phyloP scores from a whole-genome alignment of 2,888 invertebrate genomes.

The Chrysotoxum bicinctum region DNA sequence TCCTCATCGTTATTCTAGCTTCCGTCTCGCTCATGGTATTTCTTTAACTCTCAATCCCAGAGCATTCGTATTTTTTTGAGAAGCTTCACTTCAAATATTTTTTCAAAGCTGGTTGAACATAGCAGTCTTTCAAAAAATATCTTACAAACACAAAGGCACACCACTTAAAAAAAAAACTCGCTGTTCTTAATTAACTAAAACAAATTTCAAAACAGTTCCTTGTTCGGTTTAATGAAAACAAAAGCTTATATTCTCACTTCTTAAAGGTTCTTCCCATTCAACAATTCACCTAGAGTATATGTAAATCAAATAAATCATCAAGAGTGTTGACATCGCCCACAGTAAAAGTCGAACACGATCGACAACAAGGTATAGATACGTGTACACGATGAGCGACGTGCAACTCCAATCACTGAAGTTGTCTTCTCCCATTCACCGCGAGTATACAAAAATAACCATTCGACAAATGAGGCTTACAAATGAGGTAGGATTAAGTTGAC shows the following conservation, averaged over 20 bases:
- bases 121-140: too few species aligned
- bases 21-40: too few species aligned
- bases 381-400: constrained; percentile 17
- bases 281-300: constrained; percentile 16
- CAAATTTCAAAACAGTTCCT: not conserved
- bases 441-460: not conserved
- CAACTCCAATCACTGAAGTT: constrained; percentile 28
- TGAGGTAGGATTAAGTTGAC: constrained; percentile 51
- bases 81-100: too few species aligned
- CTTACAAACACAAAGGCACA: too few species aligned
- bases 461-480: constrained; percentile 61
- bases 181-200: not conserved
- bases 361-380: constrained; percentile 3
- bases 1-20: too few species aligned
- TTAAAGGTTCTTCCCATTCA: not conserved
- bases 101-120: too few species aligned
- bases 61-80: too few species aligned
- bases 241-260: constrained; percentile 1
- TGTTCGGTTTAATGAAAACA: constrained; percentile 7
- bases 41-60: too few species aligned
- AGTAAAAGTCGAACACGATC: constrained; percentile 62
- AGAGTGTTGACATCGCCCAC: constrained; percentile 65
- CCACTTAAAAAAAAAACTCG: too few species aligned
- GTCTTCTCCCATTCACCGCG: constrained; percentile 23
- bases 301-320: constrained; percentile 52